Conservation (phyloP, 2,113 vertebrate species). For the Trogon surrucura region DNA sequence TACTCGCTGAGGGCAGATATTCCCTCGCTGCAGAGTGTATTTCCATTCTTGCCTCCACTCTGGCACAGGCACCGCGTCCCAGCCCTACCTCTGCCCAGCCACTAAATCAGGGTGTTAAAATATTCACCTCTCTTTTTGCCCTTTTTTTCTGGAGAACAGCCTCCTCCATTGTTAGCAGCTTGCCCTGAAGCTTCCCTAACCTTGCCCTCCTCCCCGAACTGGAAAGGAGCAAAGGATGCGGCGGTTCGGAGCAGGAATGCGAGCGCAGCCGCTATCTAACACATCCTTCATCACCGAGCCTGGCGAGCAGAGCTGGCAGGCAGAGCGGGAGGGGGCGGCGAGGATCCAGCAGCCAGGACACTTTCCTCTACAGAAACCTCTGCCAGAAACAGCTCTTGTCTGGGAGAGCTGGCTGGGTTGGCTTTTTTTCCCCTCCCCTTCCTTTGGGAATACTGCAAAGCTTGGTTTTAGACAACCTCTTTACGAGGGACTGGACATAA, state of each 20-base stretch:
- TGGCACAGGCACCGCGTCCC: not conserved
- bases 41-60: not conserved
- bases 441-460: not conserved
- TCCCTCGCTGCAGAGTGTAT: not conserved
- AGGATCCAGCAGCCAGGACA: not conserved
- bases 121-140: no score
- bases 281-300: not conserved
- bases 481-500: not conserved
- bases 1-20: not conserved
- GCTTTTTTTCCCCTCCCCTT: not conserved
- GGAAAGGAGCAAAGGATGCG: not conserved
- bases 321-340: not conserved
- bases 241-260: not conserved
- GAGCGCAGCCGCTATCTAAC: not conserved
- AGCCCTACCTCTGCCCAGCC: not conserved
- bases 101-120: not conserved
- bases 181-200: not conserved
- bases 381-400: not conserved
- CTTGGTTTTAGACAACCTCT: not conserved
- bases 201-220: not conserved
- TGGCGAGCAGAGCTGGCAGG: not conserved
- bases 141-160: not conserved
- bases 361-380: not conserved
- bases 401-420: not conserved
- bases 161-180: not conserved